phyloP scores from a whole-genome alignment of 2,113 vertebrate genomes.

The Formicarius rufipectus region DNA sequence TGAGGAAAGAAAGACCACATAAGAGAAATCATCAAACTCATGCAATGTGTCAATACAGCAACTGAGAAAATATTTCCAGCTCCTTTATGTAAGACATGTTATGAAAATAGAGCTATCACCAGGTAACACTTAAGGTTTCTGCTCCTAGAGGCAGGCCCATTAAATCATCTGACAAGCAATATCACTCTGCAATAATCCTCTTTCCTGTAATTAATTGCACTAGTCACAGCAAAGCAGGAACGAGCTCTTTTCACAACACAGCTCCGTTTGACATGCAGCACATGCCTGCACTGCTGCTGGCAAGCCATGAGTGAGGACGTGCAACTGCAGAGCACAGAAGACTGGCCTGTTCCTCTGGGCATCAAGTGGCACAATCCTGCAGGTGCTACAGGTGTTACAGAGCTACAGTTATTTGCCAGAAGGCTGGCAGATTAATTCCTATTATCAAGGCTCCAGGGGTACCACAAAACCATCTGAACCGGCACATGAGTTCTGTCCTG shows the following conservation, averaged over 20 bases:
- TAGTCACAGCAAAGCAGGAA: background rate
- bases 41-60: background rate
- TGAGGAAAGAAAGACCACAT: background rate
- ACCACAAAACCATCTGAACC: background rate
- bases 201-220: slow-evolving; percentile 23
- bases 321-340: background rate
- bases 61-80: background rate
- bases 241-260: background rate
- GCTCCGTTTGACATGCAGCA: background rate
- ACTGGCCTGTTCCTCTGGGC: background rate
- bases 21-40: background rate
- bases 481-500: background rate
- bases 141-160: background rate
- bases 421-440: background rate
- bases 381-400: background rate
- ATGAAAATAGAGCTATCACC: background rate
- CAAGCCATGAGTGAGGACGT: background rate
- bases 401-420: background rate
- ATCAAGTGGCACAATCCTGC: background rate
- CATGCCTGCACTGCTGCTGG: background rate
- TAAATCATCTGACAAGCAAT: slow-evolving; percentile 8
- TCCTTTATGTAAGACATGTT: background rate
- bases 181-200: slow-evolving; percentile 11
- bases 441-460: background rate
- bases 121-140: background rate